Base-by-base conservation (phyloP, 37 sponge, comb jelly and placozoan species). In the Halichondria panicea region DNA sequence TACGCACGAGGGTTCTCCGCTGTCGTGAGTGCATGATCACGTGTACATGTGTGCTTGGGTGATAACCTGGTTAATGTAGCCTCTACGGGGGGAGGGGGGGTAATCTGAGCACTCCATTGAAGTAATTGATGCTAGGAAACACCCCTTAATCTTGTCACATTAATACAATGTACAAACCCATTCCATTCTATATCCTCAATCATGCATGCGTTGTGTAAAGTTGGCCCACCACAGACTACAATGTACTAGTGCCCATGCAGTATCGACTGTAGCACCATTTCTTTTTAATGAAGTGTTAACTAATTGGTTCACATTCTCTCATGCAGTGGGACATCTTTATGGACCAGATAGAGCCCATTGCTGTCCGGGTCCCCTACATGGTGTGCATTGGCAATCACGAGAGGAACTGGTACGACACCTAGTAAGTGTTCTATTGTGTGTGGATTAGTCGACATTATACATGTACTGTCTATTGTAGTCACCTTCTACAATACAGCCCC, bases 341-440 rank as follows among this genome's bases (percentile, higher is more conserved):
- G 69, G 73, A 84, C 71, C 89, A 81, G 68, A 75, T 92, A 38
- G 46, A 73, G 48, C 85, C 85, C 3, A 79, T 88, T 62, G 76
- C 93, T 22, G 37, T 81, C 15, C 30, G 50, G 0, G 81, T 92
- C 0, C 93, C 93, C 11, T 92, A 88, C 56, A 84, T 84, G 85
- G 93, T 88, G 22, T 80, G 93, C 38, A 80, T 80, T 71, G 93
- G 93, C 6, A 88, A 92, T 63, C 93, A 92, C 55, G 93, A 92
- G 56, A 66, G 77, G 45, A 77, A 92, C 76, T 82, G 38, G 31
- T 78, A 71, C 27, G 54, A 74, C 57, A 48, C 87, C 22, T 61
- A 74, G 84, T 85, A 78, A 63, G 75, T 35, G 1, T n/a, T 34
- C 38, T 28, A 5, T 59, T 11, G 13, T 48, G 13, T 48, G n/a